Evolutionary conservation across 1,140 invertebrate species (phyloP), one percentile per base, ranked within the genome.

Genomic region (Neodiprion lecontei): DNA sequence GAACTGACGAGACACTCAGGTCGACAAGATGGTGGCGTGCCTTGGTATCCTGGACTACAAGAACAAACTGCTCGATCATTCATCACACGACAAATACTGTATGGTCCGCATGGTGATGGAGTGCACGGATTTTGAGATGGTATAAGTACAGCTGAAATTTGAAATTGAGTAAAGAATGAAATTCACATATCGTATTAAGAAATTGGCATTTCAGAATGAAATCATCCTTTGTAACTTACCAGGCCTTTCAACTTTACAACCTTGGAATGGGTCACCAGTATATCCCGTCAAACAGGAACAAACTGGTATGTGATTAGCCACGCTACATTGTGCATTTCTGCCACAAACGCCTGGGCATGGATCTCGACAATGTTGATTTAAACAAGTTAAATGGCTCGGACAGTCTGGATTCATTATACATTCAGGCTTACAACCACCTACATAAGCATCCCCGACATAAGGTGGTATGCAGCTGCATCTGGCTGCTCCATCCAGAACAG

Each of bases 321-420:
- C 94, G 77, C 90, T 90, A 81, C 95, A 97, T 77, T 94, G 89
- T 1, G 95, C 94, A 83, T 95, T 94, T 0, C 90, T 80, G 40
- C 96, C 96, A 85, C 96, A 97, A 14, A 95, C 91, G 14, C 95
- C 95, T n/a, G 91, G 90, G 83, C 96, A 97, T 23, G 96, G 96
- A 89, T 97, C 92, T 79, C 94, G 89, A 83, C 96, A 97, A 81
- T 95, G 92, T 83, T 95, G 93, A 80, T 94, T 93, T n/a, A 96
- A 90, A 87, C 96, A 97, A 48, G 95, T 92, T 74, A 94, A 88
- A 75, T 95, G 90, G 77, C 92, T 92, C 1, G 93, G 90, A 84
- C 96, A 97, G 78, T 97, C 95, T 3, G 92, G 91, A 82, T 94
- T 95, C 67, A 93, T 90, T 1, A 94, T 90, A 85, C 95, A 96